Conservation (phyloP, 2,797 vertebrate species). For the Cyclopterus lumpus region DNA sequence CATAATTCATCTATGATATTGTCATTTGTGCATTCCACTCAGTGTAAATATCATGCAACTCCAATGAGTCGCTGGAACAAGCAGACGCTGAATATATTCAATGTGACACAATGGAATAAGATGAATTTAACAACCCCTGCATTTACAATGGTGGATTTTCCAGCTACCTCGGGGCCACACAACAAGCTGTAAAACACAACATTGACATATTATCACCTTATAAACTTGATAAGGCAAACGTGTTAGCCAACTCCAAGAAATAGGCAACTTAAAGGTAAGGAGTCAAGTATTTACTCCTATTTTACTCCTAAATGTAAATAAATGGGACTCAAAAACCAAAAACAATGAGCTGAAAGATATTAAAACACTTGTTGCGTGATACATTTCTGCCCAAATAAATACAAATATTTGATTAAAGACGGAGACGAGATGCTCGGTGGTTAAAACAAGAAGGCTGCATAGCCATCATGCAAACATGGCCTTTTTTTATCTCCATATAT, state of each 20-base stretch:
- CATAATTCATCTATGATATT: neutral
- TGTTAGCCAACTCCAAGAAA: neutral
- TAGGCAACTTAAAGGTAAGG: neutral
- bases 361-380: neutral
- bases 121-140: neutral
- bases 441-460: conserved; percentile 23
- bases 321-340: neutral
- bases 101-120: neutral
- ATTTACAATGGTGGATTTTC: neutral
- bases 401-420: neutral
- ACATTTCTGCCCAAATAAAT: neutral
- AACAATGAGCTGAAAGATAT: neutral
- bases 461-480: conserved; percentile 23
- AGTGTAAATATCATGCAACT: neutral
- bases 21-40: neutral
- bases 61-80: neutral
- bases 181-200: neutral
- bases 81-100: neutral
- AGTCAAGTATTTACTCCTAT: neutral
- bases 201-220: neutral
- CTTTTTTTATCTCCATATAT: conserved; percentile 11
- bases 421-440: neutral
- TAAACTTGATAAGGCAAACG: neutral
- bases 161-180: neutral
- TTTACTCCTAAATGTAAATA: neutral